A percentile compares a stretch with the other conserved stretches of the same genome.
These are phyloP conservation scores for Calcarius ornatus DNA, from an alignment of 2,113 vertebrate genomes.

Conservation along the genomic window DNA sequence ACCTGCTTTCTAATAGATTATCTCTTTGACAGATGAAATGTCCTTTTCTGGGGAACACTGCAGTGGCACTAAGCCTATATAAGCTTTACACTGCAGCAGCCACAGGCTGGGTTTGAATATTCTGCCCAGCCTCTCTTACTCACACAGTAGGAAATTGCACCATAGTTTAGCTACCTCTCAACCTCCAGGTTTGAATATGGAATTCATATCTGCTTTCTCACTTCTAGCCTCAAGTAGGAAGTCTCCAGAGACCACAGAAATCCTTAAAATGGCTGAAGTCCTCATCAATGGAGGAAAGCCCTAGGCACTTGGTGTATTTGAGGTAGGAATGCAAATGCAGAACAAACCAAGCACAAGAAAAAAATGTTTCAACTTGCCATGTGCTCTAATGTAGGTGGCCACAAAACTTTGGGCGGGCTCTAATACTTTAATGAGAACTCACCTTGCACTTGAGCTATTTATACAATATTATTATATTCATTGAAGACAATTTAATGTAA, in stretches of 20 bases:
- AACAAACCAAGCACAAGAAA: neutral
- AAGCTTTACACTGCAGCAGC: neutral
- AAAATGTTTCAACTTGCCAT: neutral
- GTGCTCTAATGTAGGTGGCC: neutral
- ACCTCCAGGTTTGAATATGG: neutral
- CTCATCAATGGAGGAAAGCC: neutral
- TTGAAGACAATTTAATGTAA: neutral
- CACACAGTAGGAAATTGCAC: neutral
- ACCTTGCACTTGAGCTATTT: neutral
- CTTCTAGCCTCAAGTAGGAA: neutral
- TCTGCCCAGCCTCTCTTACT: neutral
- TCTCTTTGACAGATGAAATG: neutral
- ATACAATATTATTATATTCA: neutral
- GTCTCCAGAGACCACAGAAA: conserved; percentile 20
- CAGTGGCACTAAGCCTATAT: neutral
- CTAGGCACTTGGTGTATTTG: neutral
- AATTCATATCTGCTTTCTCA: neutral
- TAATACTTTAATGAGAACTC: neutral
- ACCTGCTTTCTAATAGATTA: neutral
- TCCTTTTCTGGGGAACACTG: neutral
- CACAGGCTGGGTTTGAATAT: neutral
- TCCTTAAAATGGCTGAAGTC: conserved; percentile 20
- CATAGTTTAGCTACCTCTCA: neutral
- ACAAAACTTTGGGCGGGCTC: neutral
- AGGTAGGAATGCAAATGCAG: neutral